Evolutionary conservation across 2,888 invertebrate species (phyloP).

Genomic region (Caenorhabditis sulstoni): DNA sequence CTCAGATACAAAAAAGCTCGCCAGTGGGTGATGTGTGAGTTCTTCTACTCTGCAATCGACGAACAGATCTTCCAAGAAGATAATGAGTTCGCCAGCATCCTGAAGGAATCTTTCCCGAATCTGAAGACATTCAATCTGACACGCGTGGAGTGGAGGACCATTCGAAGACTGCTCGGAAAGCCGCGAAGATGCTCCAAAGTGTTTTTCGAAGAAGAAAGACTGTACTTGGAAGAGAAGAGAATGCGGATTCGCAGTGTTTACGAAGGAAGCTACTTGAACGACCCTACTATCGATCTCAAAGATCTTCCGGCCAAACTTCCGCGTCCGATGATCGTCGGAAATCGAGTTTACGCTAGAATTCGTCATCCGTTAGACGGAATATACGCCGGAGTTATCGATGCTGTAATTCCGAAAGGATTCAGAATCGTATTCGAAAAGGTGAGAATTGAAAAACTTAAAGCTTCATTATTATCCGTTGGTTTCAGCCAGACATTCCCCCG

Average conservation of each 20-base stretch:
- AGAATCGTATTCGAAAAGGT: slow-evolving; percentile 80
- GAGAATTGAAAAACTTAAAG: too few species aligned
- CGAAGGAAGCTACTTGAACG: slow-evolving; percentile 66
- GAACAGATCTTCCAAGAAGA: slow-evolving; percentile 92
- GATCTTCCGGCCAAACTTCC: slow-evolving; percentile 75
- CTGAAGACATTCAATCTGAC: slow-evolving; percentile 90
- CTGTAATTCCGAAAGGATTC: slow-evolving; percentile 76
- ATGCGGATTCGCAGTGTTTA: slow-evolving; percentile 93
- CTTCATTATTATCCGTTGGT: too few species aligned
- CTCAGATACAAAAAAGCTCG: slow-evolving; percentile 93
- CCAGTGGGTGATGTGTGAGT: slow-evolving; percentile 92
- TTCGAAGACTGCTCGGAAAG: slow-evolving; percentile 86
- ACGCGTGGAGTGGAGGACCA: slow-evolving; percentile 94
- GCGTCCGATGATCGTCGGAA: slow-evolving; percentile 73
- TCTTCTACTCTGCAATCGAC: slow-evolving; percentile 99
- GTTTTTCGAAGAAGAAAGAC: slow-evolving; percentile 95
- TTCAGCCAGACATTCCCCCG: slow-evolving; percentile 57
- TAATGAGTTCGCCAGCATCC: slow-evolving; percentile 94
- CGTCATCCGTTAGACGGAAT: slow-evolving; percentile 77
- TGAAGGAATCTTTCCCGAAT: slow-evolving; percentile 94
- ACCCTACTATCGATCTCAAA: slow-evolving; percentile 61
- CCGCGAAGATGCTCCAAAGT: slow-evolving; percentile 94
- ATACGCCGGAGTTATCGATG: slow-evolving; percentile 79
- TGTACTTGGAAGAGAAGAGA: slow-evolving; percentile 91
- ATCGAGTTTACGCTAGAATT: slow-evolving; percentile 73